Percentiles rank a stretch among this genome's conserved stretches.
phyloP scores from a whole-genome alignment of 1,140 invertebrate genomes.

The Neuroterus valhalla region DNA sequence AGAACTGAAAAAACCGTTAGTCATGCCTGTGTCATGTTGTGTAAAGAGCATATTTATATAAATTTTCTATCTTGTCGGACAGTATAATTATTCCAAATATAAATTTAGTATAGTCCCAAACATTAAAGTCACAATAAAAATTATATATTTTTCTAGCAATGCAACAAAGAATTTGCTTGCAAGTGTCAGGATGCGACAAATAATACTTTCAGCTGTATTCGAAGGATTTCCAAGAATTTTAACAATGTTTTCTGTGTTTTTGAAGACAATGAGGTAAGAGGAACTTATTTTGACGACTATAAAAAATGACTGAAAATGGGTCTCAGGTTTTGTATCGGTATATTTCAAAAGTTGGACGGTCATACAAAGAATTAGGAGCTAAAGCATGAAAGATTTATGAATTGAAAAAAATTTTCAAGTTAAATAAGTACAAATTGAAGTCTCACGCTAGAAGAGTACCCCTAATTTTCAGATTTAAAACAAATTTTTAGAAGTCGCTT shows the following conservation, averaged over 20 bases:
- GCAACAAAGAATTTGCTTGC: slow-evolving; percentile 80
- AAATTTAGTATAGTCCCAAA: slow-evolving; percentile 37
- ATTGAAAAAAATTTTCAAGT: no score
- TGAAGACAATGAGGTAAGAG: slow-evolving; percentile 81
- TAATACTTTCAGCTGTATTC: slow-evolving; percentile 88
- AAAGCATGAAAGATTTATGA: slow-evolving; percentile 42
- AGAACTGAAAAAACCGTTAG: no score
- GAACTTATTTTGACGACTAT: neutral
- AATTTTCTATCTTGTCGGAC: no score
- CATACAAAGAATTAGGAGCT: neutral
- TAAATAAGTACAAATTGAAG: no score
- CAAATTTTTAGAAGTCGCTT: no score
- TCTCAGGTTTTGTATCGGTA: neutral
- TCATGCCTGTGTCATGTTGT: no score
- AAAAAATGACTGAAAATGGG: slow-evolving; percentile 13
- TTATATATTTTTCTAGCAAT: slow-evolving; percentile 76
- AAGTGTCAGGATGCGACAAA: slow-evolving; percentile 90
- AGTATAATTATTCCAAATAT: slow-evolving; percentile 15
- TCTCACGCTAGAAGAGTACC: no score
- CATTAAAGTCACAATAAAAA: slow-evolving; percentile 35
- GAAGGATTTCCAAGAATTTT: slow-evolving; percentile 75
- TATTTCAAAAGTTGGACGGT: neutral
- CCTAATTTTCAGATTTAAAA: no score
- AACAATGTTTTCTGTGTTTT: slow-evolving; percentile 87
- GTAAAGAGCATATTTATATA: no score